Conservation (phyloP, 2,113 vertebrate species). For the Damaliscus lunatus region DNA sequence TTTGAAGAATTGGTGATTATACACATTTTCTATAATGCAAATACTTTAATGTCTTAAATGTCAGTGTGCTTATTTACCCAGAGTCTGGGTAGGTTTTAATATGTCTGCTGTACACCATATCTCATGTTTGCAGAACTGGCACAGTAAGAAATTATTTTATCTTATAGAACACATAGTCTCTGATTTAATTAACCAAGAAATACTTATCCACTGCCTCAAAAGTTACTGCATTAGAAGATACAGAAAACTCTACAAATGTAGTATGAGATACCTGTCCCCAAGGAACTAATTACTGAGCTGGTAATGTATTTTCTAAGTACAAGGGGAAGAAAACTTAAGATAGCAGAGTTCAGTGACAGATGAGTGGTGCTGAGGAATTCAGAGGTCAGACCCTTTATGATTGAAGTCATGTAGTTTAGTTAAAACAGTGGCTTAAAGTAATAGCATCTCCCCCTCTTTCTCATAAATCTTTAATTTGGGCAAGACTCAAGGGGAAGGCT, state of each 20-base stretch:
- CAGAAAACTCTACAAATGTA: background rate
- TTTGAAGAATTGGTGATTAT: background rate
- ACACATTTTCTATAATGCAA: background rate
- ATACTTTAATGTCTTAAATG: background rate
- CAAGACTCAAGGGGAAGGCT: background rate
- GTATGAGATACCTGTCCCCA: background rate
- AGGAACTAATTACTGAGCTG: background rate
- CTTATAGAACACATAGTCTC: background rate
- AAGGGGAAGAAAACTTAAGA: background rate
- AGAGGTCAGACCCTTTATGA: background rate
- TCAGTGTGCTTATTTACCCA: background rate
- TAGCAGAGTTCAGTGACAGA: background rate
- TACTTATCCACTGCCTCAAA: background rate
- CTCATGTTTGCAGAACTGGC: background rate
- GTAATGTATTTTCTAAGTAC: background rate
- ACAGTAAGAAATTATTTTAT: background rate
- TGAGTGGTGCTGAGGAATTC: background rate
- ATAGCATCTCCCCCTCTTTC: background rate
- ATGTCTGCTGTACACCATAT: background rate
- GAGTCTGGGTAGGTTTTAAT: background rate
- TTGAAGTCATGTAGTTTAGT: background rate
- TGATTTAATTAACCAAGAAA: conserved; percentile 31
- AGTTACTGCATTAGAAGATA: background rate
- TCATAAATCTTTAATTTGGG: background rate
- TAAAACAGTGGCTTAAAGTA: background rate